Base-by-base conservation (phyloP, 2,888 invertebrate genomes). In the Meandrusa payeni region DNA sequence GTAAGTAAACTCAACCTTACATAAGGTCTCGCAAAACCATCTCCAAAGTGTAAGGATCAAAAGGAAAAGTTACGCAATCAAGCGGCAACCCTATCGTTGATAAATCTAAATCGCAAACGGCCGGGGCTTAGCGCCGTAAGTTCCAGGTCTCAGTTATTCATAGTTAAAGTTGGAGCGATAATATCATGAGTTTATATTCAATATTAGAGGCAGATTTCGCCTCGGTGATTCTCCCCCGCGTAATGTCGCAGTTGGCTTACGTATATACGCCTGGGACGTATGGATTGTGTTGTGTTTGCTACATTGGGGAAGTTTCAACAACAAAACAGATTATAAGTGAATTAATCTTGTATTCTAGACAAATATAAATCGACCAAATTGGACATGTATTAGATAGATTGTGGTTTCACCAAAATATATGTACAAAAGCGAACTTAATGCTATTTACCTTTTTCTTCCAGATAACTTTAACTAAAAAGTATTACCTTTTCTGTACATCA, bases 81-180 rank as follows among this genome's bases (percentile, higher is more conserved):
- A 38, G 43, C 15, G 38, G 36, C n/a, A 44, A 24, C 38, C 43
- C 38, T 38, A 43, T 38, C 38, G 32, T 33, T 44, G 19, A 38
- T 38, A 38, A 38, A 44, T 44, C 43, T 38, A 27, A 44, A 38
- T 38, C 43, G 32, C 20, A 26, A 38, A 32, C 43, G 43, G 15
- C 24, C 29, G 24, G 24, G 22, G 43, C 20, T 24, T 20, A 34
- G 32, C 22, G 28, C 3, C 27, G 27, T 27, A 44, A 48, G 31
- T 46, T 44, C 7, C 38, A 45, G 20, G 39, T 41, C 36, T 23
- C 43, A 43, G 56, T 56, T 57, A 59, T 56, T 55, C 55, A 56
- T 54, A 52, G 54, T 41, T 37, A 44, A 61, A 61, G 50, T 58
- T 57, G 26, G 46, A 47, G 52, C 48, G 51, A 55, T 55, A 51